Evolutionary conservation across 2,113 vertebrate genomes (phyloP).

Genomic region (Ploceus nigricollis): DNA sequence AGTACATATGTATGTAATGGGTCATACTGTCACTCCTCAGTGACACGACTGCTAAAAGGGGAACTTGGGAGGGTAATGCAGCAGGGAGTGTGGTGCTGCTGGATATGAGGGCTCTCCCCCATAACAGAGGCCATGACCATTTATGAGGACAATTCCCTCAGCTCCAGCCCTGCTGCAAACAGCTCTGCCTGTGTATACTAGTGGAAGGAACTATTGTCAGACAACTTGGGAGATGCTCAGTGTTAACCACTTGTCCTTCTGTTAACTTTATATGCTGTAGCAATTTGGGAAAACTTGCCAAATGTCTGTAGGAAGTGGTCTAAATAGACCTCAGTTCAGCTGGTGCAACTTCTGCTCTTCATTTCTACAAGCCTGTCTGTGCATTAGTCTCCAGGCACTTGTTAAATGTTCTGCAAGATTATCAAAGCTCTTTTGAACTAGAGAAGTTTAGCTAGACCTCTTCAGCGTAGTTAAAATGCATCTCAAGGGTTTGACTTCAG

Average conservation of each 20-base stretch:
- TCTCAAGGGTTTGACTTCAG: constrained; percentile 22
- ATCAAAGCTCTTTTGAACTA: constrained; percentile 40
- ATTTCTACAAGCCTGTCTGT: neutral
- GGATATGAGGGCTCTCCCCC: neutral
- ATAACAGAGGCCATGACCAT: neutral
- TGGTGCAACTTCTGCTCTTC: neutral
- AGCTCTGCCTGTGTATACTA: neutral
- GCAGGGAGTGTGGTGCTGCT: neutral
- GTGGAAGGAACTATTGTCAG: neutral
- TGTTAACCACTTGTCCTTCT: neutral
- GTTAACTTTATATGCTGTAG: neutral
- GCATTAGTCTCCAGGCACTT: constrained; percentile 28
- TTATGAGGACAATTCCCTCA: neutral
- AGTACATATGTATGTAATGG: neutral
- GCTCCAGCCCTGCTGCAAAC: neutral
- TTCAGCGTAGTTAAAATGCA: neutral
- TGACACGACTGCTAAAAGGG: neutral
- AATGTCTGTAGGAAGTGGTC: neutral
- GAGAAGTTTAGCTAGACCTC: constrained; percentile 23
- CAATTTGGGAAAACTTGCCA: neutral
- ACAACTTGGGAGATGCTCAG: neutral
- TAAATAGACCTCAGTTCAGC: neutral
- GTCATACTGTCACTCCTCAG: neutral
- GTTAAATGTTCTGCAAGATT: constrained; percentile 47
- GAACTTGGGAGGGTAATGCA: neutral